phyloP scores from a whole-genome alignment of 2,113 vertebrate genomes.

The Macheiramphus alcinus region DNA sequence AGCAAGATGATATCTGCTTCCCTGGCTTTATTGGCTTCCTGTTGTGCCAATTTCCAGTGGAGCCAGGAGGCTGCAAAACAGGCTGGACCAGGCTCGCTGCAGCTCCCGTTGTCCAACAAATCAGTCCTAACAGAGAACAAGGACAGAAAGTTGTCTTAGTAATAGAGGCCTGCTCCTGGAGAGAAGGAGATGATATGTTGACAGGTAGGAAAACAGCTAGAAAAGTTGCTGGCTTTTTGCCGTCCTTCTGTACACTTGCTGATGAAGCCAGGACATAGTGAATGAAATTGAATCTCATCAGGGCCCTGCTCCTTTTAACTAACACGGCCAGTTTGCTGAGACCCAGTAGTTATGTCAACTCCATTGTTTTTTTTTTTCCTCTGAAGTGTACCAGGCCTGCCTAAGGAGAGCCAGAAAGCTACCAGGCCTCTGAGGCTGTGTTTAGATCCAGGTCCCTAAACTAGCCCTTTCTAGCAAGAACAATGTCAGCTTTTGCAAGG shows the following conservation, averaged over 20 bases:
- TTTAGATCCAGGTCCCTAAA: background rate
- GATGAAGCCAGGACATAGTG: background rate
- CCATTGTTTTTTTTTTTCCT: too few species aligned
- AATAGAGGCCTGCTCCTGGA: background rate
- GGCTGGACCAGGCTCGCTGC: background rate
- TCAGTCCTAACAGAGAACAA: background rate
- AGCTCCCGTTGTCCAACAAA: background rate
- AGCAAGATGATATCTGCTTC: background rate
- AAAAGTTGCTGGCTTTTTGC: background rate
- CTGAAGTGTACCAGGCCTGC: background rate
- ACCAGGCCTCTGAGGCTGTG: background rate
- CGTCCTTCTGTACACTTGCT: background rate
- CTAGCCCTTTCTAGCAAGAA: background rate
- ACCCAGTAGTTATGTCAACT: background rate
- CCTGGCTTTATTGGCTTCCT: background rate
- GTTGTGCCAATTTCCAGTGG: background rate
- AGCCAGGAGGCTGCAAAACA: background rate
- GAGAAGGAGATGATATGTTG: background rate
- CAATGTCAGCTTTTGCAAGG: background rate
- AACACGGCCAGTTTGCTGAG: background rate
- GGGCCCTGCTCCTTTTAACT: background rate
- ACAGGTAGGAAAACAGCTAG: background rate
- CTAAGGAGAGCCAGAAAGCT: background rate
- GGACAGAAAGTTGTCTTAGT: background rate
- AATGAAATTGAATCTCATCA: background rate